Percentiles rank a stretch among this genome's conserved stretches.
Conservation (phyloP, 2,888 invertebrate genomes). For the Augiades crinisus region DNA sequence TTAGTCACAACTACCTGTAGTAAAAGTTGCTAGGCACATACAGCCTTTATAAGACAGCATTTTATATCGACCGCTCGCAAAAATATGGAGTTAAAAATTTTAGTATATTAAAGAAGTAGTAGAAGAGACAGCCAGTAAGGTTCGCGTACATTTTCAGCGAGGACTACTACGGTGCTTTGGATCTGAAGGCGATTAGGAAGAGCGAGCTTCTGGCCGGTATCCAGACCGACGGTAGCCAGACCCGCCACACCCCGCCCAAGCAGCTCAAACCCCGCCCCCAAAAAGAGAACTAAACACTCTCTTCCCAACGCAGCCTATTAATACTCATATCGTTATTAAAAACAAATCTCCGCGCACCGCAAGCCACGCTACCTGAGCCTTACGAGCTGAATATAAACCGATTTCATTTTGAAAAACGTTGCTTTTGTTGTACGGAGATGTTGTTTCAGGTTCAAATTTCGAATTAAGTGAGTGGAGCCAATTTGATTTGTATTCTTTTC, state of each 20-base stretch:
- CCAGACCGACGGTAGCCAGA: slow-evolving; percentile 82
- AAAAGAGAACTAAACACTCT: slow-evolving; percentile 72
- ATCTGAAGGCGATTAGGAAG: slow-evolving; percentile 97
- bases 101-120: slow-evolving; percentile 48
- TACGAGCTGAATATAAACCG: slow-evolving; percentile 14
- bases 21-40: slow-evolving; percentile 70
- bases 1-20: slow-evolving; percentile 50
- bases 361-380: slow-evolving; percentile 39
- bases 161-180: slow-evolving; percentile 98
- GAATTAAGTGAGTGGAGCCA: slow-evolving; percentile 60
- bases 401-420: slow-evolving; percentile 34
- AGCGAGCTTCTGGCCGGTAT: slow-evolving; percentile 94
- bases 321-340: slow-evolving; percentile 66
- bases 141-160: slow-evolving; percentile 88
- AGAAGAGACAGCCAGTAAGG: slow-evolving; percentile 72
- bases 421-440: slow-evolving; percentile 57
- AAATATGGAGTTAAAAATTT: slow-evolving; percentile 26
- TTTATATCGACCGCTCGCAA: slow-evolving; percentile 44
- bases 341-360: slow-evolving; percentile 53
- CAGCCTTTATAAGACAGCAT: slow-evolving; percentile 55
- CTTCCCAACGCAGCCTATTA: slow-evolving; percentile 59
- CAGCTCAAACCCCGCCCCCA: slow-evolving; percentile 80
- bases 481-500: slow-evolving; percentile 71
- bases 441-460: slow-evolving; percentile 63
- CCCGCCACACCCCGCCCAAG: slow-evolving; percentile 61